Evolutionary conservation across 2,113 vertebrate species (phyloP), one percentile per base, ranked within the genome.

Genomic region (Strix aluco): DNA sequence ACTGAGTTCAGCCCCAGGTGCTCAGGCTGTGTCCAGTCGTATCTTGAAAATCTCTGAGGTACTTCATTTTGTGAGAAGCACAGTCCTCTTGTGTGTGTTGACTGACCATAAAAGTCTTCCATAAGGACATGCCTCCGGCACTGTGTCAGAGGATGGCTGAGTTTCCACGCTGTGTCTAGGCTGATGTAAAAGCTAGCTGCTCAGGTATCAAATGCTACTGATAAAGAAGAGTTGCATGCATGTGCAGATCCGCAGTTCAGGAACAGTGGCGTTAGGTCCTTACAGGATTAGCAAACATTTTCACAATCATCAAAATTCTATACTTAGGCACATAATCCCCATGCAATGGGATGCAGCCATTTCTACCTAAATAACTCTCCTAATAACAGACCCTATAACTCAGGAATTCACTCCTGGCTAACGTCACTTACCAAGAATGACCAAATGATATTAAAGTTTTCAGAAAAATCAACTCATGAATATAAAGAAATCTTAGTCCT

Each of bases 181-280:
- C 12, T 66, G 20, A 49, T 27, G 20, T 27, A 55, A 15, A 34
- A 90, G 16, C 23, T 59, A 92, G 40, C 12, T 66, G 27, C 17
- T 52, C 65, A 57, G 21, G 22, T 51, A 47, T 14, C 1, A 0
- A 80, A 75, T 17, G 25, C 9, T 19, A 57, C 6, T 0, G 0
- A 22, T 1, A 44, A 20, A 86, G 14, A 70, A 32, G 5, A 67
- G 18, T 44, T 66, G 65, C 32, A 49, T 14, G 52, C 1, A 0
- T 22, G 9, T 51, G n/a, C 55, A 65, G 38, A 74, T 10, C 12
- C 25, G 34, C 23, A 32, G 55, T 49, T 75, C 40, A 51, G 4
- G 6, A 65, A 38, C 18, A 44, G 13, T 40, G 17, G 9, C 65
- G 32, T 49, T 80, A 59, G 6, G 15, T 75, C 44, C 17, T 93